Conservation (phyloP, 37 sponge, comb jelly and placozoan species). For the Agelas oroides region DNA sequence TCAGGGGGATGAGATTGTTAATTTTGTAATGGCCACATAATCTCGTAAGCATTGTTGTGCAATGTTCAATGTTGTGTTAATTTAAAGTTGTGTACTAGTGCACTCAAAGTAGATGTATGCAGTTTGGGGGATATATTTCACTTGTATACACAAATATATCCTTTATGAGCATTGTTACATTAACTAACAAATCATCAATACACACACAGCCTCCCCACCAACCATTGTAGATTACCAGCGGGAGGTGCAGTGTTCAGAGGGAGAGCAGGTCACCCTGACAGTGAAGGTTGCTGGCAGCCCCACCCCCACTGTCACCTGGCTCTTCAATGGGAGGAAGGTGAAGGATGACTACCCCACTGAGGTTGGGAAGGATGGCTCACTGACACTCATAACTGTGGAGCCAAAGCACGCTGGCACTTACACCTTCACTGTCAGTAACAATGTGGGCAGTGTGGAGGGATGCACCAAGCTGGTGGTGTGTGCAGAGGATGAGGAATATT, state of each 20-base stretch:
- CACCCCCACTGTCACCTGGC: conserved; percentile 37
- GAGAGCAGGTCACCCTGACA: conserved; percentile 24
- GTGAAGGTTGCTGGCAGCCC: conserved; percentile 33
- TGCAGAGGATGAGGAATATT: neutral
- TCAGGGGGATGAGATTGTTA: no score
- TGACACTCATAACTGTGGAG: neutral
- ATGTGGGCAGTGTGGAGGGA: conserved; percentile 39
- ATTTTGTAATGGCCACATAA: no score
- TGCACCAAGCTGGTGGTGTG: conserved; percentile 27
- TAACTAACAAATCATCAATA: neutral
- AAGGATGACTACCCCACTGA: conserved; percentile 12
- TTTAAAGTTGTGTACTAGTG: no score
- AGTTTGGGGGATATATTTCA: no score
- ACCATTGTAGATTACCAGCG: conserved; percentile 17
- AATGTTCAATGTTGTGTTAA: no score
- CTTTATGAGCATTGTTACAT: no score
- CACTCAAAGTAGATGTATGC: no score
- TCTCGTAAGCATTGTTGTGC: no score
- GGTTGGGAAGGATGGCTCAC: neutral
- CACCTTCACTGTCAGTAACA: conserved; percentile 42
- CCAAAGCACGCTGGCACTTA: conserved; percentile 28
- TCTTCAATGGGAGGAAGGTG: conserved; percentile 20
- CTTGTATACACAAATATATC: no score
- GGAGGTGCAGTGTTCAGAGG: neutral
- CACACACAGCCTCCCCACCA: neutral